Evolutionary conservation across 1,140 invertebrate species (phyloP).

Genomic region (Lepidurus arcticus): DNA sequence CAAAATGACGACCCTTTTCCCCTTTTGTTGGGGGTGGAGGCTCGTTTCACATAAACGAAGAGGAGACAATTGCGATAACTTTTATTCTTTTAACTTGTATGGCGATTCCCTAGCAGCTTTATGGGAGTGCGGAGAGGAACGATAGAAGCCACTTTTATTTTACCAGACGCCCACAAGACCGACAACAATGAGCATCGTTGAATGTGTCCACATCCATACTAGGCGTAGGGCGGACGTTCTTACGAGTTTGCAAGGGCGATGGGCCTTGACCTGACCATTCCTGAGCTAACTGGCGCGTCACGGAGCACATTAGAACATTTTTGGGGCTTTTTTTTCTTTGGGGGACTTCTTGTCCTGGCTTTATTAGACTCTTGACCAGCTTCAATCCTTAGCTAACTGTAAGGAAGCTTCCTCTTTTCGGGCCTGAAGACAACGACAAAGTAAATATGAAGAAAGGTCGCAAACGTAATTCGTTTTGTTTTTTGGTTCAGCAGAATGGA

Average conservation of each 20-base stretch:
- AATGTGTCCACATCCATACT: not conserved
- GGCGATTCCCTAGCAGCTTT: not conserved
- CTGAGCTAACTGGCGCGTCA: constrained; percentile 9
- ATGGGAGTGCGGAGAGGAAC: not conserved
- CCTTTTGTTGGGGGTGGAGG: not conserved
- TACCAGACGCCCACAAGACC: not conserved
- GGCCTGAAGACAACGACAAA: not conserved
- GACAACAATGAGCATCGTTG: not conserved
- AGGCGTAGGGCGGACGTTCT: not conserved
- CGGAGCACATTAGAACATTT: not conserved
- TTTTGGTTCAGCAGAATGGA: not conserved
- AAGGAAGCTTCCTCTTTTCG: not conserved
- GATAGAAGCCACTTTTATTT: not conserved
- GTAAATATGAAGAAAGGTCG: not conserved
- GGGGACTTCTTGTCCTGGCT: not conserved
- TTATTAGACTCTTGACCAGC: not conserved
- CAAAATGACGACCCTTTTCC: not conserved
- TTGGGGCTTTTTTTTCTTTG: not conserved
- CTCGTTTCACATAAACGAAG: not conserved
- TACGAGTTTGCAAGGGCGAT: not conserved
- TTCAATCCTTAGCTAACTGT: not conserved
- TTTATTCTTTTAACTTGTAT: not conserved
- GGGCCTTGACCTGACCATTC: constrained; percentile 20
- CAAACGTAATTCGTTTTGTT: not conserved
- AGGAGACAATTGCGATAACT: constrained; percentile 8